A percentile compares a stretch with the other conserved stretches of the same genome.
Evolutionary conservation across 2,888 invertebrate species (phyloP).

Genomic region (Luffia ferchaultella): DNA sequence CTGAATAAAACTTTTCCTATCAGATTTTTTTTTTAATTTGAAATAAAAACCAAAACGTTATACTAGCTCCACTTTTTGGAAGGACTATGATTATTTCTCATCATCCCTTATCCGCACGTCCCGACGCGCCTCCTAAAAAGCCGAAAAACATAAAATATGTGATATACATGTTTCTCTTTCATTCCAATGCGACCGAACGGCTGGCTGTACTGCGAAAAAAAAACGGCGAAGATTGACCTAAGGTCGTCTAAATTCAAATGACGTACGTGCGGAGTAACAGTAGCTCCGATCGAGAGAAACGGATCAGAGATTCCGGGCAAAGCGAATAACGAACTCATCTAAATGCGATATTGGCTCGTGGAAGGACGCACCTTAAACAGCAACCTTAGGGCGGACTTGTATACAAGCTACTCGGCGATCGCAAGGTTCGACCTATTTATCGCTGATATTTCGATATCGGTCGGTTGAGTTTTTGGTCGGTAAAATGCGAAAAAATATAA

Average conservation of each 20-base stretch:
- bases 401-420: not conserved
- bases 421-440: no score
- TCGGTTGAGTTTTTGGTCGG: no score
- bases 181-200: not conserved
- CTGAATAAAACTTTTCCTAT: no score
- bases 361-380: conserved; percentile 11
- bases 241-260: conserved; percentile 26
- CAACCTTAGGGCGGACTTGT: not conserved
- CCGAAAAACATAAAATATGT: not conserved
- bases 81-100: no score
- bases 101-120: no score
- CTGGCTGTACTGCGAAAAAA: not conserved
- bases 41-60: no score
- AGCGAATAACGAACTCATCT: conserved; percentile 34
- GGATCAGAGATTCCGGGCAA: not conserved
- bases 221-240: conserved; percentile 1
- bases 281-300: not conserved
- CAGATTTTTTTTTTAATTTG: no score
- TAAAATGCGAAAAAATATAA: no score
- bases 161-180: not conserved
- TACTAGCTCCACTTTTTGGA: no score
- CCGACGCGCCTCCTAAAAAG: no score
- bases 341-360: conserved; percentile 34
- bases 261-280: conserved; percentile 11
- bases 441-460: no score